Percentiles rank a stretch among this genome's conserved stretches.
These are phyloP conservation scores for Stenchaetothrips biformis DNA, from an alignment of 2,888 invertebrate species.

Conservation along the genomic window DNA sequence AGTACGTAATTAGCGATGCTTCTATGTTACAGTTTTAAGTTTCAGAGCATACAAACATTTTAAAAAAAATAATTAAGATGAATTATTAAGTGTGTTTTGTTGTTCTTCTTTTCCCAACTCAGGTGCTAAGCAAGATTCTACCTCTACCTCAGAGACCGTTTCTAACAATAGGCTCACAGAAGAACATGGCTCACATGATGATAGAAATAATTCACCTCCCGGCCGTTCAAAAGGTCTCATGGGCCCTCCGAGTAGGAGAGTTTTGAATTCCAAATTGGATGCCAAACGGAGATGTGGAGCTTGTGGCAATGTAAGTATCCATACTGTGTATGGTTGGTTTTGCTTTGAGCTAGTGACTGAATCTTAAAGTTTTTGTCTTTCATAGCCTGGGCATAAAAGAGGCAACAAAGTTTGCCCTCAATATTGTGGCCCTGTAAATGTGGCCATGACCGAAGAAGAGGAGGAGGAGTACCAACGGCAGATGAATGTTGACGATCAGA, in stretches of 20 bases:
- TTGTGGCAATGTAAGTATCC: constrained; percentile 70
- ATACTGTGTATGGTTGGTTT: background rate
- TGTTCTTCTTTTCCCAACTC: constrained; percentile 3
- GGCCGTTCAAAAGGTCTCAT: background rate
- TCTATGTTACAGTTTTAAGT: constrained; percentile 44
- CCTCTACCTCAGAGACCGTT: background rate
- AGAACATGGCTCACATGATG: background rate
- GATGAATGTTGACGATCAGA: constrained; percentile 73
- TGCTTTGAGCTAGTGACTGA: background rate
- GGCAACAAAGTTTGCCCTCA: constrained; percentile 97
- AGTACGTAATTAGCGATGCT: constrained; percentile 42
- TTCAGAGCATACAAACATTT: too few species aligned
- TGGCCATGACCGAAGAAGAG: constrained; percentile 74
- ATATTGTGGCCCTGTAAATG: constrained; percentile 64
- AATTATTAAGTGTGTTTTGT: constrained; percentile 34
- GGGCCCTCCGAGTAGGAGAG: background rate
- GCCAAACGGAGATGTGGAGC: constrained; percentile 93
- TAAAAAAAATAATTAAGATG: constrained; percentile 48
- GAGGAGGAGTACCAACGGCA: constrained; percentile 69
- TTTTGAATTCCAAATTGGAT: constrained; percentile 47
- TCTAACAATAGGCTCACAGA: background rate
- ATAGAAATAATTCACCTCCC: background rate
- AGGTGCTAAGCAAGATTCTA: constrained; percentile 14
- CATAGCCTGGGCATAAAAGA: constrained; percentile 61
- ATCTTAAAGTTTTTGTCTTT: constrained; percentile 27